Evolutionary conservation across 2,797 vertebrate species (phyloP).

Genomic region (Myotis myotis): DNA sequence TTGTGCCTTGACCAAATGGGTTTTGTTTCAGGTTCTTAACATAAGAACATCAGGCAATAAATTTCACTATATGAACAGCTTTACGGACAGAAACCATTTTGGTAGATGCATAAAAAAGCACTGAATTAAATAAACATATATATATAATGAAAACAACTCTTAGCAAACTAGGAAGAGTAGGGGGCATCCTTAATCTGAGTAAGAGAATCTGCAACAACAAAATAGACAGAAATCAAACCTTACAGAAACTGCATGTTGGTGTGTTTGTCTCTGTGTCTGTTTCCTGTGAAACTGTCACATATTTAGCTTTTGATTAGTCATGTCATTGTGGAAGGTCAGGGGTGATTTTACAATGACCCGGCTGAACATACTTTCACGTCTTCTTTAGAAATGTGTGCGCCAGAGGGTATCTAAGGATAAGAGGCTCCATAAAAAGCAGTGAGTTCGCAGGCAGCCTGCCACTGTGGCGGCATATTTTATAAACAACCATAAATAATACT

Average conservation of each 20-base stretch:
- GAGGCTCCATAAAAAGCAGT: conserved; percentile 75
- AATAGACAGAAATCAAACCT: neutral
- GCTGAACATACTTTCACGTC: conserved; percentile 35
- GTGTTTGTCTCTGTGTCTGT: neutral
- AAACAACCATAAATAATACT: conserved; percentile 82
- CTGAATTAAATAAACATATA: neutral
- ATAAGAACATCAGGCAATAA: neutral
- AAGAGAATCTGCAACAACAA: neutral
- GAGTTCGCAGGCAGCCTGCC: conserved; percentile 73
- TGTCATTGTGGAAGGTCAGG: neutral
- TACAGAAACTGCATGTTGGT: neutral
- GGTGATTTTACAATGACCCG: neutral
- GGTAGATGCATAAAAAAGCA: neutral
- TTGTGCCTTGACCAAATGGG: neutral
- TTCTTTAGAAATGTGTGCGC: conserved; percentile 53
- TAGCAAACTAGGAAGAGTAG: neutral
- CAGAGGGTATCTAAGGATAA: conserved; percentile 62
- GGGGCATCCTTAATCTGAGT: neutral
- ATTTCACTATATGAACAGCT: neutral
- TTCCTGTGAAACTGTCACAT: neutral
- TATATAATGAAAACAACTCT: neutral
- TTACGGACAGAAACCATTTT: neutral
- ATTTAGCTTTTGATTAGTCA: conserved; percentile 28
- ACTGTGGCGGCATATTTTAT: conserved; percentile 80
- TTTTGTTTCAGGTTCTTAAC: neutral